Percentiles rank a stretch among this genome's conserved stretches.
phyloP scores from a whole-genome alignment of 2,888 invertebrate species.

The Hesperia comma region DNA sequence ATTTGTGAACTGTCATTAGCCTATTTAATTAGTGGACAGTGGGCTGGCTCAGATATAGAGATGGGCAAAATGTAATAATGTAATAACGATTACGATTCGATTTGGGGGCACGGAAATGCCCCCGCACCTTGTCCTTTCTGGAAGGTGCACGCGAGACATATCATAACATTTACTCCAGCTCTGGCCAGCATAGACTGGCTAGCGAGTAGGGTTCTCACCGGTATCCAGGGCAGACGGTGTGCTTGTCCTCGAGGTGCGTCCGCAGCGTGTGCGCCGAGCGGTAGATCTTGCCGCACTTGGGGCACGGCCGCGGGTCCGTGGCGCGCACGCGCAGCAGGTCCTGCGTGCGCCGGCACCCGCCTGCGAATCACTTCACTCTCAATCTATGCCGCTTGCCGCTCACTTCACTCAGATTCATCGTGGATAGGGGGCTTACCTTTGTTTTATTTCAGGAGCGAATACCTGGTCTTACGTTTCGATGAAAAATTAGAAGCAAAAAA shows the following conservation, averaged over 20 bases:
- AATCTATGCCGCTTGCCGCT: neutral
- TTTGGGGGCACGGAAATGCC: no score
- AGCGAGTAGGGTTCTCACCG: slow-evolving; percentile 58
- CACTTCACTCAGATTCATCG: neutral
- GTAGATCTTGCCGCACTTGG: slow-evolving; percentile 96
- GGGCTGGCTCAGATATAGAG: no score
- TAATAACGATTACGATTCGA: no score
- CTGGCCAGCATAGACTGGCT: neutral
- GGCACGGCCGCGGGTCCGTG: slow-evolving; percentile 95
- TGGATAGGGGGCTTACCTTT: slow-evolving; percentile 23
- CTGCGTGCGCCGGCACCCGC: slow-evolving; percentile 90
- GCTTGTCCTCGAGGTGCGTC: slow-evolving; percentile 96
- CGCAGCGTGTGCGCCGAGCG: slow-evolving; percentile 95
- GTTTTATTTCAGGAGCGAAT: neutral
- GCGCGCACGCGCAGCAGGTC: slow-evolving; percentile 94
- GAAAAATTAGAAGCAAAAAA: neutral
- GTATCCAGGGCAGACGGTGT: slow-evolving; percentile 96
- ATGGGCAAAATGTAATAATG: no score
- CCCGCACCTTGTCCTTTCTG: no score
- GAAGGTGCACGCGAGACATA: no score
- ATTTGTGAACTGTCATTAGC: no score
- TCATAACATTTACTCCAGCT: no score
- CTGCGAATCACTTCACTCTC: slow-evolving; percentile 47
- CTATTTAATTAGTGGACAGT: no score
- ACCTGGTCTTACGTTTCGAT: neutral